Percentiles rank a stretch among this genome's conserved stretches.
phyloP scores from a whole-genome alignment of 2,797 vertebrate species.

The Gambusia yucatana region DNA sequence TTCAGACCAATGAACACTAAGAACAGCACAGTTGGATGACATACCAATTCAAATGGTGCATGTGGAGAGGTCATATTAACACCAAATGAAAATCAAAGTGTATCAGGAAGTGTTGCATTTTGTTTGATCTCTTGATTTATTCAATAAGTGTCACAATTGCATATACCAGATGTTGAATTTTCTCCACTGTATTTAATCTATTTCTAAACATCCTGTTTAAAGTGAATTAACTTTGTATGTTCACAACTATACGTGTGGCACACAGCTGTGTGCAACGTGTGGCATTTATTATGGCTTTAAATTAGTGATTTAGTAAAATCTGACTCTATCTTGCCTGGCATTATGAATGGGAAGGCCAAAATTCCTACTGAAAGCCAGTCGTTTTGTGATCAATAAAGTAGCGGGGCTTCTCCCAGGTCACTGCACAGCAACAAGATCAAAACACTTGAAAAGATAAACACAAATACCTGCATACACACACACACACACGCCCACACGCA shows the following conservation, averaged over 20 bases:
- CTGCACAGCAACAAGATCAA: constrained; percentile 25
- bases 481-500: not conserved
- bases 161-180: not conserved
- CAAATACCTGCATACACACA: constrained; percentile 15
- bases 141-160: not conserved
- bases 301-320: not conserved
- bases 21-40: not conserved
- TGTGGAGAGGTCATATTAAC: not conserved
- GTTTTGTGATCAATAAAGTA: constrained; percentile 2
- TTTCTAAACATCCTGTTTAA: not conserved
- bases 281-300: not conserved
- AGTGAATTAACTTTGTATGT: not conserved
- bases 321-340: not conserved
- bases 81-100: not conserved
- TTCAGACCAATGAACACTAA: not conserved
- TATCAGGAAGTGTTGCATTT: not conserved
- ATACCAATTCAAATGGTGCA: not conserved
- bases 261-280: not conserved
- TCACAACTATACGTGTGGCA: not conserved
- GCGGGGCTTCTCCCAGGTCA: constrained; percentile 29
- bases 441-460: constrained; percentile 14
- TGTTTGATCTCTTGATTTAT: not conserved
- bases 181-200: not conserved
- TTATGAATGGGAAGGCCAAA: not conserved
- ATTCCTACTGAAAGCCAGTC: not conserved